Conservation (phyloP, 2,888 invertebrate species). For the Heliconius aoede region DNA sequence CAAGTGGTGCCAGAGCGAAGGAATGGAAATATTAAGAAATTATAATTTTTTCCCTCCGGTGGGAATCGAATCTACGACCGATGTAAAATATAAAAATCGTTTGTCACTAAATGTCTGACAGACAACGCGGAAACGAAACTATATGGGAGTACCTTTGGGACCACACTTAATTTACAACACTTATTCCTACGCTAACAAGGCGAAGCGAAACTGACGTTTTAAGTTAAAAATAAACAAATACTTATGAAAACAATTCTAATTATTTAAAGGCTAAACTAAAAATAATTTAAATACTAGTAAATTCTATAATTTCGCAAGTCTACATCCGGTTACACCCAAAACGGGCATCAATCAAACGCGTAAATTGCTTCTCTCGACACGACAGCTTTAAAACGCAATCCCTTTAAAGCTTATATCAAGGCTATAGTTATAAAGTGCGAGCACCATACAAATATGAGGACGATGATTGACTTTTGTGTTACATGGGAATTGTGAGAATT, state of each 20-base stretch:
- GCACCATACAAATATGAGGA: conserved; percentile 47
- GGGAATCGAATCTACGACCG: too few relatives aligned
- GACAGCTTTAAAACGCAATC: conserved; percentile 59
- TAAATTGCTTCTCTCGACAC: conserved; percentile 65
- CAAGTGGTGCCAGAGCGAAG: too few relatives aligned
- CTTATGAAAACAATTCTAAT: background rate
- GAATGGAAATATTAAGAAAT: too few relatives aligned
- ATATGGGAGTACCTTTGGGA: too few relatives aligned
- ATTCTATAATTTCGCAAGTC: conserved; percentile 39
- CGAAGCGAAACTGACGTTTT: too few relatives aligned
- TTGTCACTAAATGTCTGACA: too few relatives aligned
- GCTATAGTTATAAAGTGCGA: conserved; percentile 46
- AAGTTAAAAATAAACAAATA: too few relatives aligned
- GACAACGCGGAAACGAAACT: too few relatives aligned
- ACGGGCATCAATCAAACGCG: conserved; percentile 68
- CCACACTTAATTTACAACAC: too few relatives aligned
- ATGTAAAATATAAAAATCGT: too few relatives aligned
- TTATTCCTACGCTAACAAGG: too few relatives aligned
- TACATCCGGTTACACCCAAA: conserved; percentile 54
- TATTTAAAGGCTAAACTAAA: background rate
- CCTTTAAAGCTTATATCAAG: conserved; percentile 56
- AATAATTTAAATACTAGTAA: background rate
- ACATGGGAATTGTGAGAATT: conserved; percentile 29
- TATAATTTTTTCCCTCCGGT: too few relatives aligned
- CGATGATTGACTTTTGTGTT: conserved; percentile 54